Base-by-base conservation (phyloP, 1,140 invertebrate species). In the Caenorhabditis tropicalis region DNA sequence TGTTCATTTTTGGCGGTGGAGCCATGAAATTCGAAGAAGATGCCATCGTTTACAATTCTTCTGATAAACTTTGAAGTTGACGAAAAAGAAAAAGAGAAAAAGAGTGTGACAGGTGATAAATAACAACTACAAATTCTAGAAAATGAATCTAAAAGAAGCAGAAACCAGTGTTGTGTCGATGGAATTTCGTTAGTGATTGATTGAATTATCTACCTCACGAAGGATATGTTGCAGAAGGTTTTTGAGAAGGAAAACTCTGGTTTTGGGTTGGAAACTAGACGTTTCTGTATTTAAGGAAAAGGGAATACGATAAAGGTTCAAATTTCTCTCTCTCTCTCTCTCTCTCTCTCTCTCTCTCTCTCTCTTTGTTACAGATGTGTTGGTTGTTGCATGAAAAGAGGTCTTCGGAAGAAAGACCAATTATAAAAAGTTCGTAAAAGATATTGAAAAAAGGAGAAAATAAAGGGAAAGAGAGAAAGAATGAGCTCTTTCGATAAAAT, bases 341-440 rank as follows among this genome's bases (percentile, higher is more conserved):
- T 65, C 36, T 27, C 2, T 9, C 12, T 56, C n/a, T n/a, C n/a
- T n/a, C n/a, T n/a, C n/a, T n/a, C n/a, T 56, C 49, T 6, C n/a
- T n/a, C 29, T 24, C 21, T n/a, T 21, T 65, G 29, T 33, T 31
- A 65, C 58, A 65, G 58, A 65, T 65, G 58, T 36, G 58, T 21
- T 27, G 19, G n/a, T n/a, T n/a, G n/a, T n/a, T n/a, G n/a, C n/a
- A n/a, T n/a, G n/a, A n/a, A n/a, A n/a, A n/a, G n/a, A n/a, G n/a
- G n/a, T n/a, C n/a, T n/a, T n/a, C n/a, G n/a, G n/a, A n/a, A 27
- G 58, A 65, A n/a, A n/a, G n/a, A 31, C 58, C 58, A 65, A 65
- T 65, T 65, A 74, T 43, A 74, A 74, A 74, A 74, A 74, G 65
- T 74, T 74, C 65, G 24, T 33, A 74, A 65, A 65, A 65, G 36